phyloP scores from a whole-genome alignment of 2,113 vertebrate genomes.

The Nothoprocta perdicaria region DNA sequence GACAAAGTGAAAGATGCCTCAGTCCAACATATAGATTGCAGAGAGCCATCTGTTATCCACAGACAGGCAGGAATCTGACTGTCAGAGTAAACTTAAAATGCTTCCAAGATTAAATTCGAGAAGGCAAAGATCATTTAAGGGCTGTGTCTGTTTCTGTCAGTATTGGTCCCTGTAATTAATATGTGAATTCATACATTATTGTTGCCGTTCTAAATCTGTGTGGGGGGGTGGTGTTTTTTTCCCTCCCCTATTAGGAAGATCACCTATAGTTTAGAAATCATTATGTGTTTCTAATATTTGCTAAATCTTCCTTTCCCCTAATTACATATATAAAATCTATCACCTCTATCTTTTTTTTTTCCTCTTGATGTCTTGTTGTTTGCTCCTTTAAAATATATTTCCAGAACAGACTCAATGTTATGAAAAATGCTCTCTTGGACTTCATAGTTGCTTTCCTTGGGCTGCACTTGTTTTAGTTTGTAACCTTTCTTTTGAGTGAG shows the following conservation, averaged over 20 bases:
- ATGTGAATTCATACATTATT: background rate
- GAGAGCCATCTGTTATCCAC: slow-evolving; percentile 16
- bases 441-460: background rate
- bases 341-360: background rate
- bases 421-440: background rate
- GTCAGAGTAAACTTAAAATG: slow-evolving; percentile 9
- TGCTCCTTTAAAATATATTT: slow-evolving; percentile 3
- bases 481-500: slow-evolving; percentile 1
- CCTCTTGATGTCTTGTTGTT: background rate
- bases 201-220: background rate
- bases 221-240: background rate
- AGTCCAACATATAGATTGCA: background rate
- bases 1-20: slow-evolving; percentile 21
- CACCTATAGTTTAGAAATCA: background rate
- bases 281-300: background rate
- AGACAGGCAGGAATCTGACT: background rate
- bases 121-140: slow-evolving; percentile 6
- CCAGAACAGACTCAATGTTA: background rate
- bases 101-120: background rate
- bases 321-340: background rate
- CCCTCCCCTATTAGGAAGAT: background rate
- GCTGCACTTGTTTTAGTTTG: background rate
- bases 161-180: background rate
- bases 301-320: background rate
- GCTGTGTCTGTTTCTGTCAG: background rate